Evolutionary conservation across 2,888 invertebrate species (phyloP).

Genomic region (Agrilus mali): DNA sequence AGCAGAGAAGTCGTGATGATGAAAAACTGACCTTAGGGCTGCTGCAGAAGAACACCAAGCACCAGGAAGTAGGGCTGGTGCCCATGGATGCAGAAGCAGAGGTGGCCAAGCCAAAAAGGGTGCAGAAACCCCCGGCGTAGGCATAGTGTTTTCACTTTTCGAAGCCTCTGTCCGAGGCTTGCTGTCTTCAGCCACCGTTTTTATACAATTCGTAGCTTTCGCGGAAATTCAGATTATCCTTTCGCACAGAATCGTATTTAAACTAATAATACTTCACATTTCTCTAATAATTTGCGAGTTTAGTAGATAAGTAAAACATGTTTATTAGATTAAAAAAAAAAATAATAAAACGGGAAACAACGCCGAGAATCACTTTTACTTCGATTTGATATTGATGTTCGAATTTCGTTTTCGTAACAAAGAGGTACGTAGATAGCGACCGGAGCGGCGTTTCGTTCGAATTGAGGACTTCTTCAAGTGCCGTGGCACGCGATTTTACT

Average conservation of each 20-base stretch:
- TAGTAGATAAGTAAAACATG: no score
- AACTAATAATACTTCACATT: background rate
- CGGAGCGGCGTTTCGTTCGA: background rate
- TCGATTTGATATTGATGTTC: background rate
- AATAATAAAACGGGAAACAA: background rate
- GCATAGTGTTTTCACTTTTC: slow-evolving; percentile 10
- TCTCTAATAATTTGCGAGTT: background rate
- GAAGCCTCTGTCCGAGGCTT: slow-evolving; percentile 19
- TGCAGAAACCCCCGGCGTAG: slow-evolving; percentile 23
- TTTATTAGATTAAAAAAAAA: no score
- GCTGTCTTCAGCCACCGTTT: slow-evolving; percentile 30
- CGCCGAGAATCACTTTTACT: background rate
- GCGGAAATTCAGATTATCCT: background rate
- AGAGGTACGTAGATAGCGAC: background rate
- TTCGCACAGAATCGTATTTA: background rate
- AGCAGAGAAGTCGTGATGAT: no score
- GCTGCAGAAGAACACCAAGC: slow-evolving; percentile 54
- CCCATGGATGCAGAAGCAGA: slow-evolving; percentile 62
- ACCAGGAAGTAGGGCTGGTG: slow-evolving; percentile 54
- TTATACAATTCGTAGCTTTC: slow-evolving; percentile 6
- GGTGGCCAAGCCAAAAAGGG: slow-evolving; percentile 66
- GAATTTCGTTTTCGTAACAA: background rate
- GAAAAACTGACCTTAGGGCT: slow-evolving; percentile 48
- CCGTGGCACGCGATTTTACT: slow-evolving; percentile 32
- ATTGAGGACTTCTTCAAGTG: slow-evolving; percentile 22